A percentile compares a stretch with the other conserved stretches of the same genome.
These are phyloP conservation scores for Podargus strigoides DNA, from an alignment of 2,797 vertebrate genomes.

Conservation along the genomic window DNA sequence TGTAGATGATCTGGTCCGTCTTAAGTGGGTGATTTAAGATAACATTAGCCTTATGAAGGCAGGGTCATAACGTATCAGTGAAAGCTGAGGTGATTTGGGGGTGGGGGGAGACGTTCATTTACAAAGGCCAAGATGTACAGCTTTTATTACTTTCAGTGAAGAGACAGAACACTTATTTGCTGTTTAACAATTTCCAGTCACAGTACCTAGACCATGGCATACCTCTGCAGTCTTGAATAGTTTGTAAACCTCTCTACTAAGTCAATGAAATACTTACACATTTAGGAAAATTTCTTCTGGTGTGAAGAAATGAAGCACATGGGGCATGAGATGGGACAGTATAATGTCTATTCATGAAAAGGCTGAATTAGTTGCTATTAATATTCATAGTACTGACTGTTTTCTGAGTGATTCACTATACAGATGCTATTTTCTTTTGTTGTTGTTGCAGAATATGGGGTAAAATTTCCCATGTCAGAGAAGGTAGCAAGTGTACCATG, in stretches of 20 bases:
- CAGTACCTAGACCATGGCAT: background rate
- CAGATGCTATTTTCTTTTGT: background rate
- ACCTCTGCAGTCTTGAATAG: background rate
- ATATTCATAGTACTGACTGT: background rate
- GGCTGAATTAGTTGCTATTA: background rate
- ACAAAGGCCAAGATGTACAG: background rate
- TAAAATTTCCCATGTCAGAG: background rate
- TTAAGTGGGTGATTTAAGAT: background rate
- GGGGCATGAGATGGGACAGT: background rate
- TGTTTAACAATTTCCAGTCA: background rate
- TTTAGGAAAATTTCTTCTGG: background rate
- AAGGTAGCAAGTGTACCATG: background rate
- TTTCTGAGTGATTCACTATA: background rate
- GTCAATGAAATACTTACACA: background rate
- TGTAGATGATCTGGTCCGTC: background rate
- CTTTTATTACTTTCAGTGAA: background rate
- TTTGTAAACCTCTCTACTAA: background rate
- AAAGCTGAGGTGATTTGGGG: background rate
- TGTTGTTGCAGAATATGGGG: background rate
- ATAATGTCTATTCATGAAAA: background rate
- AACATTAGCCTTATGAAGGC: background rate
- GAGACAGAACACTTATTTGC: background rate
- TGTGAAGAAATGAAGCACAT: background rate
- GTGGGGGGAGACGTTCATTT: background rate
- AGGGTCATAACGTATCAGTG: background rate